Evolutionary conservation across 2,888 invertebrate species (phyloP).

Genomic region (Pristionchus exspectatus): DNA sequence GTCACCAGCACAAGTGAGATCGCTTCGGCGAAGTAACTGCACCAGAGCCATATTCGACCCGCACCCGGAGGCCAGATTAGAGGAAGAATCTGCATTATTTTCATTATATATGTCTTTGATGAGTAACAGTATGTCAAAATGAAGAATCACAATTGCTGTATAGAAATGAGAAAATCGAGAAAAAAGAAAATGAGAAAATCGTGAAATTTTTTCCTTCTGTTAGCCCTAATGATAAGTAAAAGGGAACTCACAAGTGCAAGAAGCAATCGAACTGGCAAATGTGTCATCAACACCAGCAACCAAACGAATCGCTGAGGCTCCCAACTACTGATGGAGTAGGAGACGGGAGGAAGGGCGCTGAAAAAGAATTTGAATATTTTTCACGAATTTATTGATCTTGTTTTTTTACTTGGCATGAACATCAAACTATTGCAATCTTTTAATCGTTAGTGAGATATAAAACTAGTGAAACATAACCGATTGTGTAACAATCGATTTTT

Average conservation of each 20-base stretch:
- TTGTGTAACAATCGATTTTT: no score
- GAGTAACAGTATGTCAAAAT: no score
- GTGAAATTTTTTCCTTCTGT: no score
- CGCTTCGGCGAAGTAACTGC: neutral
- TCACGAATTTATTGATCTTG: no score
- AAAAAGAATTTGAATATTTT: neutral
- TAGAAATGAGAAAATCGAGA: no score
- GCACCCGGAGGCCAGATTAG: neutral
- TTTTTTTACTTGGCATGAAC: no score
- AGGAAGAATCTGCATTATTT: neutral
- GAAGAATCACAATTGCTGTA: no score
- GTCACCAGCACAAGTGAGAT: neutral
- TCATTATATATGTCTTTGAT: no score
- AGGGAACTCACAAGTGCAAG: neutral
- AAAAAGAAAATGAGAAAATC: no score
- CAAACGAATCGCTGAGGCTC: neutral
- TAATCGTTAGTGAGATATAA: no score
- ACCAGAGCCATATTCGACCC: neutral
- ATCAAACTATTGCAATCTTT: no score
- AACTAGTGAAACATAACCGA: no score
- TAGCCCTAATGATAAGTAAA: neutral
- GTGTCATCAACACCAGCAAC: neutral
- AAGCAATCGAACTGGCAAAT: neutral
- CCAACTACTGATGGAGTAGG: conserved; percentile 24
- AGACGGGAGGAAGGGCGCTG: neutral